Base-by-base conservation (phyloP, 2,797 vertebrate genomes). In the Galaxias olidus region DNA sequence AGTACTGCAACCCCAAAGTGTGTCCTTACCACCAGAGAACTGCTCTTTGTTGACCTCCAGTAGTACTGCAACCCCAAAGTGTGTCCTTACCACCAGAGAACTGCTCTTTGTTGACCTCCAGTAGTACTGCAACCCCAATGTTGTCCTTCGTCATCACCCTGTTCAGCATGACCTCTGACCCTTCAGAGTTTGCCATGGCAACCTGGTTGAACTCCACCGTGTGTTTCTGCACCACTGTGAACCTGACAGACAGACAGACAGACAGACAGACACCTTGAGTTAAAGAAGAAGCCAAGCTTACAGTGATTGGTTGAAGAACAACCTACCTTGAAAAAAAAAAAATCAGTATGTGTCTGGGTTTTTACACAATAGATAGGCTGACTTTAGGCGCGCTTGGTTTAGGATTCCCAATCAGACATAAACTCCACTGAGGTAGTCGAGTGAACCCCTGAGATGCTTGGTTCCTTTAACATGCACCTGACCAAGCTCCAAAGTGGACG, bases 121-220 rank as follows among this genome's bases (percentile, higher is more conserved):
- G 78, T 74, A 99, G 92, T 20, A 99, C 90, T 1, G 95, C 95
- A 0, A 99, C 96, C 0, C 97, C 96, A 14, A 99, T 96, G 86
- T 99, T 99, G 91, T 98, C 97, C 90, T 99, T 99, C 14, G 96
- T 98, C 97, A 98, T 98, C 65, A 99, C 96, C 82, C 97, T 88
- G 87, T 99, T 99, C 63, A 99, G 61, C 97, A 99, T 99, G 64
- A 97, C 96, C 90, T 99, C 97, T 0, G 97, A 99, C 42, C 97
- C 97, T 86, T 99, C 97, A 0, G 96, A 98, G 90, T 99, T 98
- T 13, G 96, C 97, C 97, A 99, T 98, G 46, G 96, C 96, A 73
- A 99, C 95, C 87, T 99, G 97, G 89, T 99, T 99, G 89, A 99
- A 99, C 90, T 99, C 97, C 82, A 99, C 97, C 0, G 96, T 97